Conservation (phyloP, 2,888 invertebrate species). For the Trypoxylon attenuatum region DNA sequence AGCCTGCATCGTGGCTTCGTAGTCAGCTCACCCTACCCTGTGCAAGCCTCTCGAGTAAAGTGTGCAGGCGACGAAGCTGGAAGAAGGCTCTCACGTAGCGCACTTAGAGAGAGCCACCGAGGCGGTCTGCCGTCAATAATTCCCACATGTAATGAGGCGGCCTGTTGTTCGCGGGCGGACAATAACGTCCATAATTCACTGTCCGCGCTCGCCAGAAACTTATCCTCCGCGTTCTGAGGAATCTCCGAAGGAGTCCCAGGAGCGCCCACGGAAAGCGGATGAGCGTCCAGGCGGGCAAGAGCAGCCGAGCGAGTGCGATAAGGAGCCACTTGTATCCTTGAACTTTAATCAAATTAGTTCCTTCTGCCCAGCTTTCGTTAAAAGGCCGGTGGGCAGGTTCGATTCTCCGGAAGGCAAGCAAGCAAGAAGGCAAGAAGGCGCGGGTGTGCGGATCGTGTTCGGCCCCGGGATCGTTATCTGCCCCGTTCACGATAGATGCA, state of each 20-base stretch:
- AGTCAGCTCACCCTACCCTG: too few species aligned
- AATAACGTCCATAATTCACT: conserved; percentile 66
- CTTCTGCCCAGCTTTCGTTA: conserved; percentile 2
- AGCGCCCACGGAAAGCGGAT: conserved; percentile 5
- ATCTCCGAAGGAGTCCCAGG: conserved; percentile 21
- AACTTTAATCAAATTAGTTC: conserved; percentile 44
- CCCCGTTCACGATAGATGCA: background rate
- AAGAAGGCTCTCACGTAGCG: conserved; percentile 29
- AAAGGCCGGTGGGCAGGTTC: background rate
- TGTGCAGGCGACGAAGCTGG: conserved; percentile 36
- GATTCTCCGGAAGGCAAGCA: too few species aligned
- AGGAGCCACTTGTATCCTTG: conserved; percentile 15
- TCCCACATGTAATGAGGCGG: conserved; percentile 65
- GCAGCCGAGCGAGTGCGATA: conserved; percentile 9
- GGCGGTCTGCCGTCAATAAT: conserved; percentile 61
- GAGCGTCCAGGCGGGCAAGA: background rate
- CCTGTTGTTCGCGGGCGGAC: conserved; percentile 65
- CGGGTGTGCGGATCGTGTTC: background rate
- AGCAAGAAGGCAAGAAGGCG: too few species aligned
- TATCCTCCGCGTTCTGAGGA: conserved; percentile 48
- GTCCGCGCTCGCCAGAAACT: conserved; percentile 52
- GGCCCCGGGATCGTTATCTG: conserved; percentile 1
- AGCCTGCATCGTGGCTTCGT: too few species aligned
- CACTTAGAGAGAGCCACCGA: conserved; percentile 44
- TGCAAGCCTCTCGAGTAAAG: too few species aligned